Base-by-base conservation (phyloP, 2,888 invertebrate genomes). In the Clitarchus hookeri region DNA sequence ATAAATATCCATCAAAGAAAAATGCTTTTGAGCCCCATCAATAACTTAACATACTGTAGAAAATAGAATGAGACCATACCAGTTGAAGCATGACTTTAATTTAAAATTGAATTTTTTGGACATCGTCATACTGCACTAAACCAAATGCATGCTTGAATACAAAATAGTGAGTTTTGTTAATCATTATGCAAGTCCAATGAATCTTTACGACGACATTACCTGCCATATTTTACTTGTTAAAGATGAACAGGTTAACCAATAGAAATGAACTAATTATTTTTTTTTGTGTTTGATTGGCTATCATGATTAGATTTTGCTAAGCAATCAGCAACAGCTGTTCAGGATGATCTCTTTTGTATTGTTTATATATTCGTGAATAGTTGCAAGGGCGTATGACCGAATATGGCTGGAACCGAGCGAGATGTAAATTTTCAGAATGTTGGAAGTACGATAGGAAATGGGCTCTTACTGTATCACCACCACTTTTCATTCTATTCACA, bases 401-500 rank as follows among this genome's bases (percentile, higher is more conserved):
- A 85, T 83, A 86, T 83, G 85, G 83, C 87, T 79, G 83, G 83
- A 82, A 83, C 53, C n/a, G 84, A 86, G 54, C 82, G 85, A 44
- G 83, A 82, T n/a, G 82, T 84, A 27, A 27, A 82, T 23, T 11
- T 23, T 65, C 19, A 23, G n/a, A 65, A 65, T 23, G 16, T n/a
- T 79, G 85, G 87, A 26, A 85, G 86, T 77, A 85, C 83, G 19
- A 88, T 86, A 85, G 88, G 87, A 44, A 88, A 88, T 85, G 88
- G 88, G 12, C 86, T 88, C 19, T 85, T 88, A 12, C 91, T 96
- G 6, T 96, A 95, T 90, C 94, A 94, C 89, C 95, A 95, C 91
- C 94, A 94, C 88, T 95, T 95, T 91, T 95, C 95, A 89, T 95
- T 94, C 91, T 95, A 95, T 90, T 95, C 95, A 65, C 95, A 95